Percentiles rank a stretch among this genome's conserved stretches.
Conservation (phyloP, 2,888 invertebrate genomes). For the Caenorhabditis virilis region DNA sequence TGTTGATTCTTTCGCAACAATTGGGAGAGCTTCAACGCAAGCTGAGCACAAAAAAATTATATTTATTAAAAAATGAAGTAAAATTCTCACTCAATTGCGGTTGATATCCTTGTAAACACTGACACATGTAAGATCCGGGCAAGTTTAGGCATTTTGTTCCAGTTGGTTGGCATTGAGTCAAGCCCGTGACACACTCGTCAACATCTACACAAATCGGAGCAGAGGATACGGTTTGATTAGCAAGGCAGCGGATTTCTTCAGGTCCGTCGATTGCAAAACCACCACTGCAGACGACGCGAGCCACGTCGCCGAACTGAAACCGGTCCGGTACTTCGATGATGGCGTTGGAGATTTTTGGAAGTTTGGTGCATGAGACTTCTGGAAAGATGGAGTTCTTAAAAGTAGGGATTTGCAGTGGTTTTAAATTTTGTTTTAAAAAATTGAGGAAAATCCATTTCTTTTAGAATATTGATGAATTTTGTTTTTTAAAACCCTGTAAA, state of each 20-base stretch:
- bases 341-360: constrained; percentile 63
- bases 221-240: constrained; percentile 66
- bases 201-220: constrained; percentile 63
- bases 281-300: constrained; percentile 59
- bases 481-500: too few species aligned
- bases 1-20: constrained; percentile 5
- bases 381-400: too few species aligned
- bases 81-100: constrained; percentile 61
- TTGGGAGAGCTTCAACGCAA: constrained; percentile 25
- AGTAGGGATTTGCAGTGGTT: too few species aligned
- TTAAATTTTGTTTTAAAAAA: constrained; percentile 8
- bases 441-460: too few species aligned
- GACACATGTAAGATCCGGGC: constrained; percentile 66
- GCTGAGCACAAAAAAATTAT: constrained; percentile 14
- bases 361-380: constrained; percentile 61
- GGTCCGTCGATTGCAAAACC: constrained; percentile 61
- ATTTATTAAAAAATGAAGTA: background rate
- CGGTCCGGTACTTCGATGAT: constrained; percentile 37
- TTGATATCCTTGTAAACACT: constrained; percentile 64
- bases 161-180: constrained; percentile 54
- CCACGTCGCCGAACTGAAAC: constrained; percentile 62
- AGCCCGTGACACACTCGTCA: constrained; percentile 64
- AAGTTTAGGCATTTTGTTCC: constrained; percentile 60
- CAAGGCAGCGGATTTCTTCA: constrained; percentile 62
- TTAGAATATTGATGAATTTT: too few species aligned